A percentile compares a stretch with the other conserved stretches of the same genome.
Conservation (phyloP, 1,140 invertebrate species). For the Drosophila erecta region DNA sequence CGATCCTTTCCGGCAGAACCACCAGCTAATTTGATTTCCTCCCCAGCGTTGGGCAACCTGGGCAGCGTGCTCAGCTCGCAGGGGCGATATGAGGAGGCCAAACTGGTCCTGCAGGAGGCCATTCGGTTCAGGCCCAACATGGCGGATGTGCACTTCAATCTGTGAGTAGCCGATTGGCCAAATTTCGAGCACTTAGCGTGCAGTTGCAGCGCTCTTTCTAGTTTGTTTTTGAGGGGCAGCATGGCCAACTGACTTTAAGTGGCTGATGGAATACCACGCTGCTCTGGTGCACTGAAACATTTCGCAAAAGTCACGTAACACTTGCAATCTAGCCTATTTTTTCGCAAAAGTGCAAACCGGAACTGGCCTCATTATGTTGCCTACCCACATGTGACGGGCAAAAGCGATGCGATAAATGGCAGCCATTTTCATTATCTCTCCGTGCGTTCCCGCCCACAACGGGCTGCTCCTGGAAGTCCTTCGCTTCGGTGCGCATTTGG, state of each 20-base stretch:
- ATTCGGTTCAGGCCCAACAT: conserved; percentile 95
- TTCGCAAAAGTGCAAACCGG: conserved; percentile 6
- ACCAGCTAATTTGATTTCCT: conserved; percentile 15
- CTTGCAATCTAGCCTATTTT: background rate
- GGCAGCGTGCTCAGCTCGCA: conserved; percentile 95
- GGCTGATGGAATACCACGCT: too few species aligned
- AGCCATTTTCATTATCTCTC: conserved; percentile 69
- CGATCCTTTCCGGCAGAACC: background rate
- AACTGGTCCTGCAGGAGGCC: conserved; percentile 93
- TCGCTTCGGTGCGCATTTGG: conserved; percentile 62
- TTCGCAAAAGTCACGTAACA: background rate
- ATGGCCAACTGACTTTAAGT: background rate
- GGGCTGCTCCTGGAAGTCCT: conserved; percentile 1
- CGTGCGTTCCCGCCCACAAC: conserved; percentile 32
- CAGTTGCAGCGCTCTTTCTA: background rate
- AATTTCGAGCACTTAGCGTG: conserved; percentile 15
- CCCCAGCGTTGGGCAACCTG: conserved; percentile 95
- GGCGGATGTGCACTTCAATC: conserved; percentile 98
- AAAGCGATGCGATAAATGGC: conserved; percentile 41
- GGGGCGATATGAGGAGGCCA: conserved; percentile 93
- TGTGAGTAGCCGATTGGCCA: conserved; percentile 90
- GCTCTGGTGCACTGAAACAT: background rate
- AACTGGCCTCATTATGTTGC: conserved; percentile 16
- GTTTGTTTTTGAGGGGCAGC: background rate
- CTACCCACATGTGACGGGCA: conserved; percentile 31